phyloP scores from a whole-genome alignment of 2,888 invertebrate species.

The Drymonia ruficornis region DNA sequence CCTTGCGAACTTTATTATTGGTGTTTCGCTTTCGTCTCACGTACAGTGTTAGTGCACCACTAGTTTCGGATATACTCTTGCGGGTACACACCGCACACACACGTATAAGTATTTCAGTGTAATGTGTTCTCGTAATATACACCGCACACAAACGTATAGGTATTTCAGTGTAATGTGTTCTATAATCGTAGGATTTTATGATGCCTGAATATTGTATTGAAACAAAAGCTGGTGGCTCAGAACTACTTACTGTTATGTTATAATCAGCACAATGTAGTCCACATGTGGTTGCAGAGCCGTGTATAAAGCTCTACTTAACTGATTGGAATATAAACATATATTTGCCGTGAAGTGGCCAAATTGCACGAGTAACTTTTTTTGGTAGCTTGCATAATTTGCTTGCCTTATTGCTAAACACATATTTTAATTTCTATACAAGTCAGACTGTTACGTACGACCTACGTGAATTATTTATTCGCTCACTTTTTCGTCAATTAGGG shows the following conservation, averaged over 20 bases:
- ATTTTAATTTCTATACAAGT: too few species aligned
- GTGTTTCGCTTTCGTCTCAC: constrained; percentile 38
- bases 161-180: constrained; percentile 21
- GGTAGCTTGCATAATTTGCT: too few species aligned
- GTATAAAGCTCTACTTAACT: not conserved
- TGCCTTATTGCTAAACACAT: too few species aligned
- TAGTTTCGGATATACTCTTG: constrained; percentile 27
- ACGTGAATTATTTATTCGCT: too few species aligned
- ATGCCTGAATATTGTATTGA: constrained; percentile 23
- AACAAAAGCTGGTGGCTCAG: not conserved
- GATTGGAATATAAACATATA: not conserved
- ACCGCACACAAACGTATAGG: not conserved
- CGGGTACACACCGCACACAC: constrained; percentile 17
- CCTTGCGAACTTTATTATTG: constrained; percentile 28
- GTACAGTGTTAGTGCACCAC: constrained; percentile 34
- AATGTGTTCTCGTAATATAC: constrained; percentile 15
- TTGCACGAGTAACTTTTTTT: too few species aligned
- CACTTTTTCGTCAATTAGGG: too few species aligned
- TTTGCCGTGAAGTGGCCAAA: too few species aligned
- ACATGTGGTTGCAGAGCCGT: not conserved
- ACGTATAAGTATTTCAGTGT: constrained; percentile 21
- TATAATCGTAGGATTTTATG: constrained; percentile 26
- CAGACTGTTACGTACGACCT: too few species aligned
- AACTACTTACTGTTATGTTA: not conserved
- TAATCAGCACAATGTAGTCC: not conserved